Conservation (phyloP, 2,797 vertebrate genomes). For the Cheirogaleus major region DNA sequence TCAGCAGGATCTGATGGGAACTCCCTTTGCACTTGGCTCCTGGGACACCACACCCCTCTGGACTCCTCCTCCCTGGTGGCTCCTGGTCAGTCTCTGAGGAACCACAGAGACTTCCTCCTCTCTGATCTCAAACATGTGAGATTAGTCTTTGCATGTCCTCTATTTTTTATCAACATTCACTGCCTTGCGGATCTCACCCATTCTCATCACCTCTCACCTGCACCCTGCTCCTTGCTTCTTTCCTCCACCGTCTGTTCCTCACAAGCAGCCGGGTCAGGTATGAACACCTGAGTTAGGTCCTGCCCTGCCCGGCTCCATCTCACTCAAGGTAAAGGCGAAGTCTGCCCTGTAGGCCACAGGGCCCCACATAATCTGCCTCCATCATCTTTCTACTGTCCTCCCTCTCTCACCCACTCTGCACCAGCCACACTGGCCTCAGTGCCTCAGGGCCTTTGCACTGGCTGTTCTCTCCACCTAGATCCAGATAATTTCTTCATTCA, state of each 20-base stretch:
- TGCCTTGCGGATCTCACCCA: background rate
- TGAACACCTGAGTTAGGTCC: background rate
- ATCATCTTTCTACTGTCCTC: background rate
- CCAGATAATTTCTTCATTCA: background rate
- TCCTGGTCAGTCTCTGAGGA: background rate
- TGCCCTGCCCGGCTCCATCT: background rate
- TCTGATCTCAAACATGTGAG: background rate
- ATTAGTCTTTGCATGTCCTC: background rate
- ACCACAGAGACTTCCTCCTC: background rate
- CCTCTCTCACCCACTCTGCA: background rate
- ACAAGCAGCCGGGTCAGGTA: background rate
- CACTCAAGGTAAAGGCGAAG: background rate
- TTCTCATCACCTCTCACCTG: background rate
- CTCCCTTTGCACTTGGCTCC: background rate
- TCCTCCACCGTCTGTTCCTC: background rate
- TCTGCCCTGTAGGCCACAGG: background rate
- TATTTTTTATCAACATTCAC: background rate
- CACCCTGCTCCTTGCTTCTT: background rate
- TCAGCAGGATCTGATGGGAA: background rate
- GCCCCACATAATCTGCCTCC: background rate
- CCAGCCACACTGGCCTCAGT: background rate
- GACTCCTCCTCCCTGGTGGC: background rate
- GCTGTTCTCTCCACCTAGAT: background rate
- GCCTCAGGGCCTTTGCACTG: background rate
- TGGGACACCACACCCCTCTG: background rate